These are phyloP conservation scores for Cinara cedri DNA, from an alignment of 2,888 invertebrate genomes.

Conservation along the genomic window DNA sequence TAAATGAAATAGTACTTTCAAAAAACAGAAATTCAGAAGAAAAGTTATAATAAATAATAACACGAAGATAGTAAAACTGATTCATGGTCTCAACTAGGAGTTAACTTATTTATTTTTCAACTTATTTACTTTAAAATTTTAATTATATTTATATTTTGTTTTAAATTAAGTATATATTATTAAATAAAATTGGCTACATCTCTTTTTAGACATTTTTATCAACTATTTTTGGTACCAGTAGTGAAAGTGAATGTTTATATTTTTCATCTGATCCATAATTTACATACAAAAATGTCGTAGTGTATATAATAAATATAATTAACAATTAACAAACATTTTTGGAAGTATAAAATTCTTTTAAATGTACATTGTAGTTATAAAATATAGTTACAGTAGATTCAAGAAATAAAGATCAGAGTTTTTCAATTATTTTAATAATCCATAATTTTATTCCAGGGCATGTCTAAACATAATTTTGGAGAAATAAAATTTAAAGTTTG, in stretches of 20 bases:
- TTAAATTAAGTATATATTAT: too few species aligned
- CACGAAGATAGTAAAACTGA: neutral
- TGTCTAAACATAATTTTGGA: conserved; percentile 84
- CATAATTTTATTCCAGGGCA: conserved; percentile 67
- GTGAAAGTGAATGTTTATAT: too few species aligned
- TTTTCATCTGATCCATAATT: too few species aligned
- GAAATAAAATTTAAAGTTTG: conserved; percentile 95
- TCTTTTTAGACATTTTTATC: too few species aligned
- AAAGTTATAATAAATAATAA: neutral
- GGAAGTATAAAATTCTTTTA: neutral
- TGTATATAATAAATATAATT: too few species aligned
- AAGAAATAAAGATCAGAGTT: neutral
- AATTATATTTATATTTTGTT: too few species aligned
- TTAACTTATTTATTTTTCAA: neutral
- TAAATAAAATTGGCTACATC: too few species aligned
- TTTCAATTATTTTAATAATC: neutral
- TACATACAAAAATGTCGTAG: too few species aligned
- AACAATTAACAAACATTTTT: too few species aligned
- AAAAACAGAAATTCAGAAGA: neutral
- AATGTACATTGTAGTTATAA: neutral
- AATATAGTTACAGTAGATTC: neutral
- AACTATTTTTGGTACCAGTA: too few species aligned
- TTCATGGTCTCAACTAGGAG: neutral
- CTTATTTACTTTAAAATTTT: too few species aligned
- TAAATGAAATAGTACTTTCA: neutral